Percentiles rank a stretch among this genome's conserved stretches.
phyloP scores from a whole-genome alignment of 2,113 vertebrate species.

The Atherinomorus stipes region DNA sequence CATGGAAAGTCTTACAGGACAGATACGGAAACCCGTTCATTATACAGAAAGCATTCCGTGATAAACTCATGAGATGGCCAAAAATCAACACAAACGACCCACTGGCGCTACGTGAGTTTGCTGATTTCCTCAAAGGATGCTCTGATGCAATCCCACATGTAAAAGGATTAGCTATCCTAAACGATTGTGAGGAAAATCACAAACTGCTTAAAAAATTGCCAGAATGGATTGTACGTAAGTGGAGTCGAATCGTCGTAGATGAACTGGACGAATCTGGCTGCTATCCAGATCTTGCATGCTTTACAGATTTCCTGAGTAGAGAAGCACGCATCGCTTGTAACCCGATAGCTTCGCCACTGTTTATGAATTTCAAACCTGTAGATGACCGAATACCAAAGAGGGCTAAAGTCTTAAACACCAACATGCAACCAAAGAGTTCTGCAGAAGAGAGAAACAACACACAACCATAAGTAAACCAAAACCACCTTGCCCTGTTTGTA shows the following conservation, averaged over 20 bases:
- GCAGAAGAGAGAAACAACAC: no score
- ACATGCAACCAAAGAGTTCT: no score
- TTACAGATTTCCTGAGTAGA: conserved; percentile 18
- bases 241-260: conserved; percentile 29
- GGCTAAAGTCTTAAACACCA: no score
- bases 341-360: conserved; percentile 9
- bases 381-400: neutral
- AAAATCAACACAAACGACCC: no score
- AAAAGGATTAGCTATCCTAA: conserved; percentile 10
- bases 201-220: conserved; percentile 49
- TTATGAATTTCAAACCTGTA: neutral
- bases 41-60: no score
- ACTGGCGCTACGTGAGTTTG: neutral
- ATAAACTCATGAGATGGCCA: no score
- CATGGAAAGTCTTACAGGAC: neutral
- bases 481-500: neutral
- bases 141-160: neutral
- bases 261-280: conserved; percentile 26
- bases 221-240: conserved; percentile 35
- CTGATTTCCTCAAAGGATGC: neutral
- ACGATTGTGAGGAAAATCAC: conserved; percentile 40
- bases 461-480: no score
- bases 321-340: conserved; percentile 34
- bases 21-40: neutral
- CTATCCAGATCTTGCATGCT: conserved; percentile 26